Evolutionary conservation across 2,888 invertebrate species (phyloP), one percentile per base, ranked within the genome.

Genomic region (Ophonus ardosiacus): DNA sequence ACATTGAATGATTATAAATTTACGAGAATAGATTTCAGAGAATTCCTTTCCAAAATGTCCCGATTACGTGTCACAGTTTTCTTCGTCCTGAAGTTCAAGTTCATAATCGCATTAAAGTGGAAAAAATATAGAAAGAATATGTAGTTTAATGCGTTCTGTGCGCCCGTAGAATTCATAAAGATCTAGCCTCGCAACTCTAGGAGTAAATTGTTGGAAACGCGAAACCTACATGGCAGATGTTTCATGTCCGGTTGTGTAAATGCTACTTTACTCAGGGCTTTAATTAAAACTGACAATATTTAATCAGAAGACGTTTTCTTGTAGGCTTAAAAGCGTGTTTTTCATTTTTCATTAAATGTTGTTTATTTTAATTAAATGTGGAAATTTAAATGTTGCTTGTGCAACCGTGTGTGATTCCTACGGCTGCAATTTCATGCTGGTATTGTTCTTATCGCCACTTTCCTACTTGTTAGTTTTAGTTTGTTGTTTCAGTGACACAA

Each of bases 201-300:
- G 24, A 74, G 74, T 74, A 51, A 71, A 68, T 68, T 68, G 68
- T 68, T 68, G n/a, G 68, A 38, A 68, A 68, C 68, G 68, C 68
- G 68, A 74, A 74, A 74, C 71, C 43, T 74, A 78, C 56, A 78
- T 78, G 78, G 31, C 78, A 78, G 78, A 78, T 78, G 78, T 78
- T 78, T 56, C 57, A 57, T 78, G 57, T 78, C 78, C 78, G 78
- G 56, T 78, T 57, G 78, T 57, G 57, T 78, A 57, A 78, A 51
- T 51, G 51, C 21, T 68, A 38, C 74, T 51, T 74, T 74, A 74
- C 43, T 43, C 43, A 13, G 21, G 43, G 17, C 74, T 51, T 71
- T 74, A 74, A 78, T 78, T 78, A 78, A 57, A 57, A 78, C 78
- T 56, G 78, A 78, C 78, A 78, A 57, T 57, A 57, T 56, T 78